phyloP scores from a whole-genome alignment of 1,140 invertebrate genomes.

The Bombus pyrosoma region DNA sequence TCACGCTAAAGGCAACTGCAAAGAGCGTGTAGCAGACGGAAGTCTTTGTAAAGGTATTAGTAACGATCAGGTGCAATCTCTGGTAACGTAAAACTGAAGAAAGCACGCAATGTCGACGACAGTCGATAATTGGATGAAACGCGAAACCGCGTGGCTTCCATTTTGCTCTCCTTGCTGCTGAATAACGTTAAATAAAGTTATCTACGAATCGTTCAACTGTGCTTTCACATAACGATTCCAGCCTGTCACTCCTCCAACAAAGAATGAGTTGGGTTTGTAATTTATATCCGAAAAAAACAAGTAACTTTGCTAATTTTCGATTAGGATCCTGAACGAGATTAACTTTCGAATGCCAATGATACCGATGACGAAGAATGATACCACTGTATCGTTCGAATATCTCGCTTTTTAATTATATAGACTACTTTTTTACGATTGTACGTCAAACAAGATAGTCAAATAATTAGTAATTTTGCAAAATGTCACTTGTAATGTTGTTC shows the following conservation, averaged over 20 bases:
- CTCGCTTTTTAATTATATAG: too few species aligned
- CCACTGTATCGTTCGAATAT: too few species aligned
- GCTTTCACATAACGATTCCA: conserved; percentile 30
- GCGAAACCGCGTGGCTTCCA: conserved; percentile 18
- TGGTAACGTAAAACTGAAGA: conserved; percentile 35
- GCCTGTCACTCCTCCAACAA: neutral
- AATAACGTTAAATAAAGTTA: conserved; percentile 33
- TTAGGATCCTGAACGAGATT: neutral
- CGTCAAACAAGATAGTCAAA: too few species aligned
- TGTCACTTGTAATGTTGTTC: too few species aligned
- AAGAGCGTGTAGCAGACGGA: too few species aligned
- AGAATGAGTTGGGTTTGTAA: neutral
- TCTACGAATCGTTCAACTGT: conserved; percentile 19
- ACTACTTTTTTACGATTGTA: too few species aligned
- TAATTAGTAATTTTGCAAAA: too few species aligned
- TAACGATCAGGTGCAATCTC: conserved; percentile 24
- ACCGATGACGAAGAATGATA: too few species aligned
- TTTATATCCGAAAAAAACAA: neutral
- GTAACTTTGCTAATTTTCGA: neutral
- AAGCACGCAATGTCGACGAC: conserved; percentile 36
- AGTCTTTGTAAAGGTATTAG: conserved; percentile 1
- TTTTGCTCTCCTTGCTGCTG: conserved; percentile 4
- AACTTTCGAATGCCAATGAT: neutral
- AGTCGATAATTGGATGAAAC: conserved; percentile 64
- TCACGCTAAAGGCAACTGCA: neutral